These are phyloP conservation scores for Hyperoodon ampullatus DNA, from an alignment of 2,113 vertebrate genomes.

Conservation along the genomic window DNA sequence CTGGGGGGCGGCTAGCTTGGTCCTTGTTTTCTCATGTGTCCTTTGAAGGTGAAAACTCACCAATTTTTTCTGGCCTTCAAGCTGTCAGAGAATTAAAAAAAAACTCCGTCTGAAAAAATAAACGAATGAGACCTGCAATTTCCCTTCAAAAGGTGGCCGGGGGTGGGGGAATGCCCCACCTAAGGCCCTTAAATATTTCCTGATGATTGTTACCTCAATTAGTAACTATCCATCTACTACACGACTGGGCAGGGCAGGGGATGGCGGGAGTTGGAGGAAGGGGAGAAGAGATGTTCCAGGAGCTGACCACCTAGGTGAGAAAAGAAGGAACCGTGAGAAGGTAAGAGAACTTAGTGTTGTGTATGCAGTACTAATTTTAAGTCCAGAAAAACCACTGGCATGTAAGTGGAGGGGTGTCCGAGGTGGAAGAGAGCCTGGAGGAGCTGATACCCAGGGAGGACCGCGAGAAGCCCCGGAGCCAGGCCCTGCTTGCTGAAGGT, in stretches of 20 bases:
- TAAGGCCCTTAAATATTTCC: background rate
- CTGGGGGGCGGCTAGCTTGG: background rate
- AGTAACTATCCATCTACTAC: background rate
- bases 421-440: background rate
- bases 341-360: background rate
- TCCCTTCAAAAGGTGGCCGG: background rate
- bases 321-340: background rate
- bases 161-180: background rate
- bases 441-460: background rate
- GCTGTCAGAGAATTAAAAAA: background rate
- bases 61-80: background rate
- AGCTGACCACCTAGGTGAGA: background rate
- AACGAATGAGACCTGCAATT: background rate
- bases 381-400: background rate
- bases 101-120: background rate
- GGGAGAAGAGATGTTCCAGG: background rate
- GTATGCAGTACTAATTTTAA: background rate
- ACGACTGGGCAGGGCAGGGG: background rate
- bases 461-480: background rate
- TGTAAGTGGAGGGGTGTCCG: background rate
- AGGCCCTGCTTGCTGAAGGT: background rate
- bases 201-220: background rate
- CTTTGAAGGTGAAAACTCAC: conserved; percentile 35
- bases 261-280: rapidly evolving
- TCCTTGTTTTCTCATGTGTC: background rate